Base-by-base conservation (phyloP, 2,888 invertebrate genomes). In the Aphelenchoides bicaudatus region DNA sequence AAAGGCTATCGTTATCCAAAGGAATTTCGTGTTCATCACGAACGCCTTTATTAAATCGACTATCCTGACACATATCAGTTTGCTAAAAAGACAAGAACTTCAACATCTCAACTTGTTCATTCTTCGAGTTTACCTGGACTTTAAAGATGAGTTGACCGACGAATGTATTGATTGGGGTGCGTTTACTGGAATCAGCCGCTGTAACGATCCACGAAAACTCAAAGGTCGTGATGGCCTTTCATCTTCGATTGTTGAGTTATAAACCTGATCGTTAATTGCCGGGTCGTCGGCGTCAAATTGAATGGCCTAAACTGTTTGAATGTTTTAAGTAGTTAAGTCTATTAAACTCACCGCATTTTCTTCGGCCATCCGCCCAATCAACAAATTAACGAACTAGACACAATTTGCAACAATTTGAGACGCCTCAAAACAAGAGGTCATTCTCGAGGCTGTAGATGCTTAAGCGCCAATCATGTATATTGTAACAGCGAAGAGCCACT, bases 1-100 rank as follows among this genome's bases (percentile, higher is more conserved):
- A 54, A 73, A 76, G 13, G 72, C 37, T 10, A 64, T 66, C 27
- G 74, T 72, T 19, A 75, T 59, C 70, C 70, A 71, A 38, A 67
- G 53, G 8, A 66, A 31, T 46, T 71, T 66, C 4, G 65, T 62
- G 13, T 57, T 52, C 19, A 19, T 28, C 25, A 64, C 25, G 21
- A 68, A 58, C 1, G 16, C 16, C 27, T 54, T 52, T 1, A 54
- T n/a, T 29, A 39, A 28, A 1, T 54, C 47, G 23, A 54, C 25
- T n/a, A 54, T 1, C 31, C 27, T 16, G 1, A 30, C 30, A 19
- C 21, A 23, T 6, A 54, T 56, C 13, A 46, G 3, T 3, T 46
- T 52, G 16, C 55, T 54, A 19, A 47, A 52, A 2, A 2, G 19
- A 2, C 19, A 49, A 21, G 38, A 37, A n/a, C n/a, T n/a, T 43